Evolutionary conservation across 2,888 invertebrate genomes (phyloP), one percentile per base, ranked within the genome.

Genomic region (Agelastica alni): DNA sequence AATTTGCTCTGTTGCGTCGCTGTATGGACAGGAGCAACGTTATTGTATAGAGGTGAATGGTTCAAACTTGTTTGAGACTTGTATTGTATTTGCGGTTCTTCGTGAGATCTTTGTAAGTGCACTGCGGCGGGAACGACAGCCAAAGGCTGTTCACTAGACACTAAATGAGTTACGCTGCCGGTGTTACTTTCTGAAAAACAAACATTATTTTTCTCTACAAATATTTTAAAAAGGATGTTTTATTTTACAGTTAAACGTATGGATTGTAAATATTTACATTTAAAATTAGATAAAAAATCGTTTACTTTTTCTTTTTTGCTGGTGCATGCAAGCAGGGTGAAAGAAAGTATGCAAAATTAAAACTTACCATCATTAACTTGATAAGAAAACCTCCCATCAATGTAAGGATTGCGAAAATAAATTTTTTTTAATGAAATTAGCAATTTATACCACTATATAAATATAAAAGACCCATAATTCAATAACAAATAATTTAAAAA

Each of bases 151-250:
- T 85, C 85, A 69, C 83, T 85, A 62, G 81, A 80, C 60, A 85
- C 83, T 68, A 86, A 77, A 69, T 85, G 85, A 51, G 84, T 84
- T 72, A 85, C 79, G 72, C 85, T 85, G 75, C 84, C 85, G 63
- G 84, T 82, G 71, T 85, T 81, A 66, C 80, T 85, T 77, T 83
- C 85, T 85, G 80, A 45, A 79, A 79, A 61, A 60, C 68, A 67
- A 70, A 68, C 59, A n/a, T n/a, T n/a, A n/a, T n/a, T n/a, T n/a
- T n/a, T n/a, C n/a, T n/a, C n/a, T n/a, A n/a, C n/a, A n/a, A n/a
- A n/a, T n/a, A n/a, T n/a, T n/a, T n/a, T n/a, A n/a, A n/a, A n/a
- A n/a, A n/a, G n/a, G n/a, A n/a, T n/a, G n/a, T n/a, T n/a, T n/a
- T n/a, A n/a, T n/a, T n/a, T n/a, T n/a, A n/a, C n/a, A n/a, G n/a